These are phyloP conservation scores for Arenaria interpres DNA, from an alignment of 2,113 vertebrate species.

Conservation along the genomic window DNA sequence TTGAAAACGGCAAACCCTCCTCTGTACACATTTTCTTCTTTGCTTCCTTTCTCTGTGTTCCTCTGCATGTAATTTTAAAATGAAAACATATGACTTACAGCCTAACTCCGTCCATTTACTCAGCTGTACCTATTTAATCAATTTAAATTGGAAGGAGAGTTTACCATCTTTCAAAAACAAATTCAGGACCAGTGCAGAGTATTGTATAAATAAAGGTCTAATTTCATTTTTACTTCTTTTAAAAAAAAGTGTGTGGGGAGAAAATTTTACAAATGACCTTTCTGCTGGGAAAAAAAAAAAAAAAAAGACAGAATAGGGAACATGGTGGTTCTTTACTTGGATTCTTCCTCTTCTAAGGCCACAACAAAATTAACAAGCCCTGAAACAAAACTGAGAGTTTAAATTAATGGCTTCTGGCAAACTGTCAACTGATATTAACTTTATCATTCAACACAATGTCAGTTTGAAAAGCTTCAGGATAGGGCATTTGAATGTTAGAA, in stretches of 20 bases:
- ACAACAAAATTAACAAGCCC: slow-evolving; percentile 71
- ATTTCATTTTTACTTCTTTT: slow-evolving; percentile 60
- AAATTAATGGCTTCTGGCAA: slow-evolving; percentile 73
- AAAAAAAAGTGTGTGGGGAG: not conserved
- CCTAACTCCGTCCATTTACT: slow-evolving; percentile 57
- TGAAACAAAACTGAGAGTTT: slow-evolving; percentile 65
- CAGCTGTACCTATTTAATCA: slow-evolving; percentile 78
- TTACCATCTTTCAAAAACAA: slow-evolving; percentile 77
- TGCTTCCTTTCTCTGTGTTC: slow-evolving; percentile 44
- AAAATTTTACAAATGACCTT: slow-evolving; percentile 42
- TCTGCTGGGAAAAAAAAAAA: not conserved
- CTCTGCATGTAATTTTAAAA: slow-evolving; percentile 67
- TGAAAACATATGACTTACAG: slow-evolving; percentile 66
- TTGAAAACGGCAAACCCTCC: not conserved
- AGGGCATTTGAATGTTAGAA: slow-evolving; percentile 66
- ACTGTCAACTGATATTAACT: slow-evolving; percentile 74
- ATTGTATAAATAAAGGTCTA: slow-evolving; percentile 67
- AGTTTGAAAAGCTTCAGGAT: slow-evolving; percentile 60
- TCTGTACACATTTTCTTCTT: slow-evolving; percentile 10
- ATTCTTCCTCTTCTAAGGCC: slow-evolving; percentile 57
- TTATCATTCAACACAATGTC: slow-evolving; percentile 66
- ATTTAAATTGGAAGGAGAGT: slow-evolving; percentile 72
- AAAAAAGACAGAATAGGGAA: not conserved
- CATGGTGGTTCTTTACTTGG: not conserved
- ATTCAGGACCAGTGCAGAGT: slow-evolving; percentile 50